Evolutionary conservation across 2,888 invertebrate species (phyloP).

Genomic region (Amphipyra tragopoginis): DNA sequence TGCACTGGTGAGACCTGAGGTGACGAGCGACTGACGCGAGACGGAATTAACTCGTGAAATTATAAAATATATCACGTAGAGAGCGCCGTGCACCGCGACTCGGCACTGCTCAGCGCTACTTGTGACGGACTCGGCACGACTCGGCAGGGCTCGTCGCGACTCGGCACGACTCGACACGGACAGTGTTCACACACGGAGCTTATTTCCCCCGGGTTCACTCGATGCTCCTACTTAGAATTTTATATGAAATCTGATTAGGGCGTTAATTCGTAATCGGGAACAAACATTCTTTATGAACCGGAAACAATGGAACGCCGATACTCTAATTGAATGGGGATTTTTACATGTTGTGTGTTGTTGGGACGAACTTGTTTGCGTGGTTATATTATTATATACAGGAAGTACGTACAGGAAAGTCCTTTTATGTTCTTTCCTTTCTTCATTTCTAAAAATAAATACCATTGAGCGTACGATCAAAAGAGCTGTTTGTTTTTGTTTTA

Average conservation of each 20-base stretch:
- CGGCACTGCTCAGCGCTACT: not conserved
- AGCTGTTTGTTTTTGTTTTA: too few species aligned
- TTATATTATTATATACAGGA: not conserved
- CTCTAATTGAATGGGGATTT: not conserved
- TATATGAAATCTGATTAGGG: constrained; percentile 16
- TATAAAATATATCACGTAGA: constrained; percentile 3
- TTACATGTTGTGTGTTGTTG: not conserved
- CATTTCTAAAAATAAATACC: too few species aligned
- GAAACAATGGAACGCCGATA: constrained; percentile 1
- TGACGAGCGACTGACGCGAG: not conserved
- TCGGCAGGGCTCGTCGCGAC: not conserved
- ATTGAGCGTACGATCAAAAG: too few species aligned
- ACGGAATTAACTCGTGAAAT: not conserved
- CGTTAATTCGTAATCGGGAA: constrained; percentile 24
- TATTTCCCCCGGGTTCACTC: constrained; percentile 18
- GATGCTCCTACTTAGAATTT: constrained; percentile 11
- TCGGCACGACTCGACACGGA: constrained; percentile 1
- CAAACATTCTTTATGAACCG: constrained; percentile 5
- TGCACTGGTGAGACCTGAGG: not conserved
- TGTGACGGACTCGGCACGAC: not conserved
- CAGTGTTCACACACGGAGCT: constrained; percentile 4
- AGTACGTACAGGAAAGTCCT: too few species aligned
- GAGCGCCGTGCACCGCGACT: not conserved
- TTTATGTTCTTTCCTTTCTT: too few species aligned
- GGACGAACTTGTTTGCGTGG: not conserved